Percentiles rank a stretch among this genome's conserved stretches.
Evolutionary conservation across 2,888 invertebrate genomes (phyloP).

Genomic region (Muschampia plurimacula): DNA sequence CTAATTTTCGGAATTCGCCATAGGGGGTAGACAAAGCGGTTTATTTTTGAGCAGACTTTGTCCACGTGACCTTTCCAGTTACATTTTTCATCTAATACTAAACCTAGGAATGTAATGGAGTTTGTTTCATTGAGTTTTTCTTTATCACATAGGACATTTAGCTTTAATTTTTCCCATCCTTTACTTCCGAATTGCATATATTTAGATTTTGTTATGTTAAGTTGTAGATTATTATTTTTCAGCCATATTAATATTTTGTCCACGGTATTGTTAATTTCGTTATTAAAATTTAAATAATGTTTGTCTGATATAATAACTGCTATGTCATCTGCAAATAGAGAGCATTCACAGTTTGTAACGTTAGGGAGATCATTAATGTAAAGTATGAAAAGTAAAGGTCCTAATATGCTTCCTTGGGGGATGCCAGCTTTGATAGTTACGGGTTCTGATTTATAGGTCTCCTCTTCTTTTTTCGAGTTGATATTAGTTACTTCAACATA

Average conservation of each 20-base stretch:
- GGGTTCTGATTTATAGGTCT: neutral
- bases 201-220: too few species aligned
- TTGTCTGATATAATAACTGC: neutral
- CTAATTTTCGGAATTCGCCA: neutral
- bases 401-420: too few species aligned
- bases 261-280: neutral
- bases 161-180: neutral
- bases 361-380: neutral
- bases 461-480: neutral
- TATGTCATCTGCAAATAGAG: neutral
- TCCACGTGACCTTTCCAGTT: neutral
- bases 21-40: neutral
- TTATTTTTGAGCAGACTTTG: constrained; percentile 2
- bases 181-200: too few species aligned
- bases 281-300: neutral
- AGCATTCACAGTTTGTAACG: neutral
- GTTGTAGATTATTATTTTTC: too few species aligned
- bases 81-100: neutral
- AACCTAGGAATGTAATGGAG: constrained; percentile 1
- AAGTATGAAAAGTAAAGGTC: neutral
- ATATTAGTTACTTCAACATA: too few species aligned
- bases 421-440: neutral
- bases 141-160: neutral
- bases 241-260: neutral
- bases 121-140: neutral